Conservation (phyloP, 2,888 invertebrate species). For the Toxonevra muliebris region DNA sequence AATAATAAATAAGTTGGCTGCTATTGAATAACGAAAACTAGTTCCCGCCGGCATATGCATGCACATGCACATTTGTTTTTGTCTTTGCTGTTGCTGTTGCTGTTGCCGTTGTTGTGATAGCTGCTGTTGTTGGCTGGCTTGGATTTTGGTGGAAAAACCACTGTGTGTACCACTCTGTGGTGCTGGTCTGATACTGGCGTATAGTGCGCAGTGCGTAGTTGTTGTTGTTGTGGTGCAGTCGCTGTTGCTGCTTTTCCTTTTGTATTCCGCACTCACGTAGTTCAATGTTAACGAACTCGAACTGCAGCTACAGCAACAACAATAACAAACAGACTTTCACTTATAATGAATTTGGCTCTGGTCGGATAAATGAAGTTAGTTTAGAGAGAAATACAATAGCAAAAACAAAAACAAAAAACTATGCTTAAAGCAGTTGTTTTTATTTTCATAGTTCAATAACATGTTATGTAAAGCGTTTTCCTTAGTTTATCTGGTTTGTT, state of each 20-base stretch:
- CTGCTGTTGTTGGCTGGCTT: constrained; percentile 19
- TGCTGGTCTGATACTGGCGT: not conserved
- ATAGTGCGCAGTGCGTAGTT: constrained; percentile 19
- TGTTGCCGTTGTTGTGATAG: constrained; percentile 32
- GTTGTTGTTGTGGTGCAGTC: constrained; percentile 27
- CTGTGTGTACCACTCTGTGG: not conserved
- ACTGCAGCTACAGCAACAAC: constrained; percentile 2
- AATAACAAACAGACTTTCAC: constrained; percentile 57
- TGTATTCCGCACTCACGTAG: constrained; percentile 52
- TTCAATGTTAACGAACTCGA: constrained; percentile 62
- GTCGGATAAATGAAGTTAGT: constrained; percentile 39
- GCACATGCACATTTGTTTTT: constrained; percentile 12
- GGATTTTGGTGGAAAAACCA: constrained; percentile 32
- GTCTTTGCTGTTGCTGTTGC: constrained; percentile 24
- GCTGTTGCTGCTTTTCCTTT: constrained; percentile 17
- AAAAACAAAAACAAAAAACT: constrained; percentile 32
- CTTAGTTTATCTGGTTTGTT: constrained; percentile 45
- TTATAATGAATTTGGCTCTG: constrained; percentile 61
- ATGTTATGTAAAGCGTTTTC: constrained; percentile 63
- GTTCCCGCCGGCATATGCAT: constrained; percentile 50
- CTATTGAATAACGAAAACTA: constrained; percentile 56
- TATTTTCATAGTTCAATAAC: constrained; percentile 60
- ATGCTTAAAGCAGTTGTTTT: constrained; percentile 39
- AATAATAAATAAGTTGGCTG: constrained; percentile 12
- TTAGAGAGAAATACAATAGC: constrained; percentile 34